phyloP scores from a whole-genome alignment of 2,113 vertebrate species.

The Pampusana beccarii region DNA sequence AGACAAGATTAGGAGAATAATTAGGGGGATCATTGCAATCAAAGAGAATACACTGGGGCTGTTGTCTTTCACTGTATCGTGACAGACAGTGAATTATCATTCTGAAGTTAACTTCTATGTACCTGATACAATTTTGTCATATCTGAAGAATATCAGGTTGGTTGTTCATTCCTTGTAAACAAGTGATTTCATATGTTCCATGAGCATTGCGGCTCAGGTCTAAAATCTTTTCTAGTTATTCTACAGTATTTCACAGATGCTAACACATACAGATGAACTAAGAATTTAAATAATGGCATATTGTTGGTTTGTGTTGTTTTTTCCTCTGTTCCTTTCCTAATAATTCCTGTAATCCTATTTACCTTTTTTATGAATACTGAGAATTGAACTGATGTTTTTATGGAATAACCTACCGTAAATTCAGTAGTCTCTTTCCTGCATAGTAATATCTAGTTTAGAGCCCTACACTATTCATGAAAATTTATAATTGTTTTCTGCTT shows the following conservation, averaged over 20 bases:
- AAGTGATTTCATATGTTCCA: background rate
- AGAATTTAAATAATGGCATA: background rate
- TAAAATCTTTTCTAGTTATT: background rate
- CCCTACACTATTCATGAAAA: background rate
- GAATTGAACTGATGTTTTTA: background rate
- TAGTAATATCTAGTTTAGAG: background rate
- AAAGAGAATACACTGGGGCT: background rate
- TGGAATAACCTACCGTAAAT: background rate
- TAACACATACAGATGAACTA: background rate
- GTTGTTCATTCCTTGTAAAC: background rate
- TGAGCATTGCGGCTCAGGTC: background rate
- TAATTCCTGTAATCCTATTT: background rate
- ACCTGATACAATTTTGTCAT: background rate
- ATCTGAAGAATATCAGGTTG: background rate
- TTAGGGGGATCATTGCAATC: background rate
- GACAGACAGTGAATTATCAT: background rate
- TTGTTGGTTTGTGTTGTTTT: background rate
- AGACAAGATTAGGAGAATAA: background rate
- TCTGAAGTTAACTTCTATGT: background rate
- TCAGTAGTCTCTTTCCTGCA: background rate
- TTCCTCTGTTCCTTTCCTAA: background rate
- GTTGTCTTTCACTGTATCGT: background rate
- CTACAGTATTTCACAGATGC: background rate
- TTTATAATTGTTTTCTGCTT: background rate
- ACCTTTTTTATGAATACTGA: background rate